Percentiles rank a stretch among this genome's conserved stretches.
phyloP scores from a whole-genome alignment of 2,888 invertebrate species.

The Drosophila aldrichi region DNA sequence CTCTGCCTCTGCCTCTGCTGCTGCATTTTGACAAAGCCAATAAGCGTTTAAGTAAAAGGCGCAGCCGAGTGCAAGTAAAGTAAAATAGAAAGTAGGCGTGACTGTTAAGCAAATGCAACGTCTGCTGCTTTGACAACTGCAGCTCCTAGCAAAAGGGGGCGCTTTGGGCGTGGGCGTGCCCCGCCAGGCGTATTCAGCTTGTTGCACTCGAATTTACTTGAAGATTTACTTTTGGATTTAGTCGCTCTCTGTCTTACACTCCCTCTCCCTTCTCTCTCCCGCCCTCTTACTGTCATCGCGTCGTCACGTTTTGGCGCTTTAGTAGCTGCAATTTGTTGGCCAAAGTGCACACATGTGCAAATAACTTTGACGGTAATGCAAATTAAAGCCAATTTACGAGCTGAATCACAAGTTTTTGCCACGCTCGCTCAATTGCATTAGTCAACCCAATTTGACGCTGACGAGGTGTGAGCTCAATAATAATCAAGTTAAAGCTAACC shows the following conservation, averaged over 20 bases:
- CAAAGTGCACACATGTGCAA: conserved; percentile 77
- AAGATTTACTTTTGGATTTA: conserved; percentile 35
- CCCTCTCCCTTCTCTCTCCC: background rate
- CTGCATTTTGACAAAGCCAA: conserved; percentile 71
- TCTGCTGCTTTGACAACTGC: background rate
- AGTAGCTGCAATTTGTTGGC: conserved; percentile 71
- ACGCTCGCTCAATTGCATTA: conserved; percentile 55
- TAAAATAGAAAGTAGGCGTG: conserved; percentile 31
- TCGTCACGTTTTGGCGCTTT: conserved; percentile 77
- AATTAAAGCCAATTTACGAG: conserved; percentile 78
- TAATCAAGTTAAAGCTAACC: conserved; percentile 30
- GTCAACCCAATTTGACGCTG: conserved; percentile 58
- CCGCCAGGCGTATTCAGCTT: conserved; percentile 34
- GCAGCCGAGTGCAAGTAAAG: conserved; percentile 46
- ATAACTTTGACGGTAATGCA: conserved; percentile 77
- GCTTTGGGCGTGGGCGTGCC: conserved; percentile 4
- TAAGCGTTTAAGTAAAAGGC: conserved; percentile 66
- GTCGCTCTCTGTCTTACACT: background rate
- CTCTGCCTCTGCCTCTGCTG: conserved; percentile 43
- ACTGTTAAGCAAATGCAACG: conserved; percentile 12
- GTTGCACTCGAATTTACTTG: conserved; percentile 62
- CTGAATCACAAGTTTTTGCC: conserved; percentile 26
- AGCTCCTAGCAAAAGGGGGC: background rate
- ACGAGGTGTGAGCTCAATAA: conserved; percentile 64
- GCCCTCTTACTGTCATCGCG: conserved; percentile 4